Conservation (phyloP, 2,888 invertebrate genomes). For the Cremastobaeus sp. region DNA sequence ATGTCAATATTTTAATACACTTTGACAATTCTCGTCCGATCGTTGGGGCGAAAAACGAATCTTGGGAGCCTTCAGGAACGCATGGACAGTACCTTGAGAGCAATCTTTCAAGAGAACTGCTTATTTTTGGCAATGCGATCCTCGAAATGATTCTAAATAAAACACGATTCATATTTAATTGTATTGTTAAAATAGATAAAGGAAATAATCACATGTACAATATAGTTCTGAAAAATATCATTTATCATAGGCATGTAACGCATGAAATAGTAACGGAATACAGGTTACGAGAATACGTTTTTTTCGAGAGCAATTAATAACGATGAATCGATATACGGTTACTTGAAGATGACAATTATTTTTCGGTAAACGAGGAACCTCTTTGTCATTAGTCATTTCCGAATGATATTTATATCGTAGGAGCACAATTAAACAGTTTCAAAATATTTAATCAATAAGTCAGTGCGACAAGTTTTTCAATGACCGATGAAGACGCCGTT, state of each 20-base stretch:
- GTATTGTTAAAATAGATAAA: constrained; percentile 18
- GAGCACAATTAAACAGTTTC: constrained; percentile 26
- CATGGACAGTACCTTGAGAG: constrained; percentile 17
- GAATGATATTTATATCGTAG: constrained; percentile 26
- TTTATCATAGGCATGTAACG: constrained; percentile 21
- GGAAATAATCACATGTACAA: constrained; percentile 27
- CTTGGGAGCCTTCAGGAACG: constrained; percentile 24
- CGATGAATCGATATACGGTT: constrained; percentile 8
- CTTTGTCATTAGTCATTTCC: constrained; percentile 16
- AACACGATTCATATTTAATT: constrained; percentile 26
- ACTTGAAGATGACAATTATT: constrained; percentile 4
- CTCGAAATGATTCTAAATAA: constrained; percentile 33
- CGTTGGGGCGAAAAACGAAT: constrained; percentile 29
- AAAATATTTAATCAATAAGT: constrained; percentile 10
- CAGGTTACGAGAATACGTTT: constrained; percentile 11
- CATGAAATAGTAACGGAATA: constrained; percentile 14
- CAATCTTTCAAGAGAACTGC: constrained; percentile 18
- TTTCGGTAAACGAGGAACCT: constrained; percentile 5
- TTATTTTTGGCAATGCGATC: constrained; percentile 26
- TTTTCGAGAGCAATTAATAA: constrained; percentile 1
- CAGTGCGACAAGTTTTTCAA: constrained; percentile 14
- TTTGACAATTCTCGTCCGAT: constrained; percentile 35
- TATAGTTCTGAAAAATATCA: constrained; percentile 33
- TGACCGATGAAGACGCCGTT: constrained; percentile 7
- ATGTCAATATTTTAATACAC: constrained; percentile 55